Base-by-base conservation (phyloP, 2,113 vertebrate genomes). In the Mellivora capensis region DNA sequence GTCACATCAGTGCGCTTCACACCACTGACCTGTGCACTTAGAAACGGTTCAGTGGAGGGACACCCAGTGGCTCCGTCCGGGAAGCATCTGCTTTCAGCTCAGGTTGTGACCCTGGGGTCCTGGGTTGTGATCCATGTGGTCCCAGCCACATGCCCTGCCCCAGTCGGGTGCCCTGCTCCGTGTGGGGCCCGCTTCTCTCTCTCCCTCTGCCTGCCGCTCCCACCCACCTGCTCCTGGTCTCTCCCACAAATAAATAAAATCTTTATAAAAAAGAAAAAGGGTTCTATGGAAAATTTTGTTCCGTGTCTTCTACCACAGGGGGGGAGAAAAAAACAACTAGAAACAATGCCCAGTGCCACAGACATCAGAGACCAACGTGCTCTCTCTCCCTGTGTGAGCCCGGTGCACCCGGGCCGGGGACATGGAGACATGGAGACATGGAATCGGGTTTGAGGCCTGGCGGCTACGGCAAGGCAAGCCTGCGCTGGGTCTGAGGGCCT, bases 361-460 rank as follows among this genome's bases (percentile, higher is more conserved):
- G 44, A 80, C 81, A 11, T 9, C 47, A 4, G 54, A 27, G 27
- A 27, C 54, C 79, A n/a, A 0, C 0, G 47, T 20, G 83, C 64
- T 83, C 15, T 39, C 61, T 17, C 61, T 72, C 44, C 2, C 0
- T 2, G 4, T 14, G 25, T 6, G 69, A n/a, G 31, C 39, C 57
- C 0, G 27, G 2, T 7, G 71, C 52, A 25, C 87, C 49, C 5
- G 0, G 79, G 21, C 42, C 0, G 21, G 17, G 44, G n/a, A 42
- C 37, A 4, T 0, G 7, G 29, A 49, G n/a, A n/a, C n/a, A n/a
- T n/a, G 21, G 17, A 37, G n/a, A 42, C 37, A 4, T 0, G 7
- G 29, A 49, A 29, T 1, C 6, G 21, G 57, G 49, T 23, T 13
- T 11, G 27, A 27, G 42, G 31, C 4, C 1, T 2, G 13, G 72